A percentile compares a stretch with the other conserved stretches of the same genome.
These are phyloP conservation scores for Gastracanthus pulcherrimus DNA, from an alignment of 2,888 invertebrate genomes.

Conservation along the genomic window DNA sequence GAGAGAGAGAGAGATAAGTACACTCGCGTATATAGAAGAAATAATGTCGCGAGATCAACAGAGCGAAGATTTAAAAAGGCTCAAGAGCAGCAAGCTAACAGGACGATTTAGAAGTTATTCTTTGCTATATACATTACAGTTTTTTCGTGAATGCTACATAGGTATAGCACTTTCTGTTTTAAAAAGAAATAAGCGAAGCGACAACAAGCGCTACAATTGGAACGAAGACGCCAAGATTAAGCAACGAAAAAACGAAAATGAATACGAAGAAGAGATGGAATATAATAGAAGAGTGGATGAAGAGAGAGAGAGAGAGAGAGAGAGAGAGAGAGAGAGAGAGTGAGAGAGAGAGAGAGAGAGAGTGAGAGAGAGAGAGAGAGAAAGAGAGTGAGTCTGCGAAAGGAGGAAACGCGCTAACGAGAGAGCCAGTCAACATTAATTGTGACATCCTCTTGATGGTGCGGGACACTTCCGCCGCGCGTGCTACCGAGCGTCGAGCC, in stretches of 20 bases:
- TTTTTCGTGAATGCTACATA: too few species aligned
- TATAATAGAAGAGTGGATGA: not conserved
- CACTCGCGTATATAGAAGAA: too few species aligned
- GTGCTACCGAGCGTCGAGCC: not conserved
- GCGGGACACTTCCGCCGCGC: slow-evolving; percentile 62
- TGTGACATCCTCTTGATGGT: slow-evolving; percentile 75
- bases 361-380: not conserved
- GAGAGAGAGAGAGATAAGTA: too few species aligned
- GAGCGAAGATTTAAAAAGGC: too few species aligned
- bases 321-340: not conserved
- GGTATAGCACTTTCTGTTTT: too few species aligned
- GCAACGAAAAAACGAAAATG: not conserved
- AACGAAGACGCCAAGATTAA: not conserved
- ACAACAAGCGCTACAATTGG: too few species aligned
- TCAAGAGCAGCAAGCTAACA: too few species aligned
- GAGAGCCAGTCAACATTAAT: slow-evolving; percentile 75
- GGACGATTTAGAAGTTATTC: too few species aligned
- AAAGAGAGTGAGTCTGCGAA: slow-evolving; percentile 58
- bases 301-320: not conserved
- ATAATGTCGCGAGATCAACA: too few species aligned
- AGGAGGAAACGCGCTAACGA: slow-evolving; percentile 74
- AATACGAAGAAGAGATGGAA: not conserved
- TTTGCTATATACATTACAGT: too few species aligned
- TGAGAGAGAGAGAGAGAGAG: not conserved
- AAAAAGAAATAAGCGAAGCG: too few species aligned